Conservation (phyloP, 2,888 invertebrate genomes). For the Syritta pipiens region DNA sequence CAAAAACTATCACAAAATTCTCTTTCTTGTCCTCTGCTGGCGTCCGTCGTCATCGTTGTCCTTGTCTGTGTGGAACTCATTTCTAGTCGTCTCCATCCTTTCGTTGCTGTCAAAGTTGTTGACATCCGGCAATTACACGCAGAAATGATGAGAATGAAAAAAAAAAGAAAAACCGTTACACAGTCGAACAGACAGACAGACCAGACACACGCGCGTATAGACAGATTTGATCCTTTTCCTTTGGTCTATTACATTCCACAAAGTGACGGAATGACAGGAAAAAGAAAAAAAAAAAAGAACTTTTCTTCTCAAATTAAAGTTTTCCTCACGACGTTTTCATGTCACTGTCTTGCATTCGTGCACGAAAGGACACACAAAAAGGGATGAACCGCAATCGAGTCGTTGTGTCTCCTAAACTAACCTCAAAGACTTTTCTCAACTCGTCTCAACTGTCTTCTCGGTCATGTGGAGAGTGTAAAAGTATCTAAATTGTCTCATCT, state of each 20-base stretch:
- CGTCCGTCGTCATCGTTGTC: neutral
- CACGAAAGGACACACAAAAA: neutral
- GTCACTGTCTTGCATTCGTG: too few relatives aligned
- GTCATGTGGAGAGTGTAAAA: too few relatives aligned
- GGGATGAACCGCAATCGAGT: constrained; percentile 7
- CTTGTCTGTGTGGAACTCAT: constrained; percentile 45
- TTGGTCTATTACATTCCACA: constrained; percentile 10
- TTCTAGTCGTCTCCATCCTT: constrained; percentile 18
- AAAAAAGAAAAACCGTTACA: too few relatives aligned
- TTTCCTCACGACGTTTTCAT: too few relatives aligned
- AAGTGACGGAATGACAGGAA: neutral
- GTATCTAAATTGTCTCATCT: neutral
- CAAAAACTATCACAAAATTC: constrained; percentile 51
- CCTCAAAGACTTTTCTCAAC: constrained; percentile 16
- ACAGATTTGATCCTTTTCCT: neutral
- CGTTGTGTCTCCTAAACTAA: constrained; percentile 11
- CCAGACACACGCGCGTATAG: too few relatives aligned
- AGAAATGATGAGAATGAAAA: constrained; percentile 47
- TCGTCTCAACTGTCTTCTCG: neutral
- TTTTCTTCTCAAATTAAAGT: constrained; percentile 28
- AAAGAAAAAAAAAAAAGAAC: neutral
- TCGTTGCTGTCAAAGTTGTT: constrained; percentile 43
- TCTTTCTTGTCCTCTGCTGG: neutral
- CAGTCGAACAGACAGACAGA: too few relatives aligned
- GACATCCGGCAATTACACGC: constrained; percentile 66